Percentiles rank a stretch among this genome's conserved stretches.
Evolutionary conservation across 2,797 vertebrate species (phyloP).

Genomic region (Arremon aurantiirostris): DNA sequence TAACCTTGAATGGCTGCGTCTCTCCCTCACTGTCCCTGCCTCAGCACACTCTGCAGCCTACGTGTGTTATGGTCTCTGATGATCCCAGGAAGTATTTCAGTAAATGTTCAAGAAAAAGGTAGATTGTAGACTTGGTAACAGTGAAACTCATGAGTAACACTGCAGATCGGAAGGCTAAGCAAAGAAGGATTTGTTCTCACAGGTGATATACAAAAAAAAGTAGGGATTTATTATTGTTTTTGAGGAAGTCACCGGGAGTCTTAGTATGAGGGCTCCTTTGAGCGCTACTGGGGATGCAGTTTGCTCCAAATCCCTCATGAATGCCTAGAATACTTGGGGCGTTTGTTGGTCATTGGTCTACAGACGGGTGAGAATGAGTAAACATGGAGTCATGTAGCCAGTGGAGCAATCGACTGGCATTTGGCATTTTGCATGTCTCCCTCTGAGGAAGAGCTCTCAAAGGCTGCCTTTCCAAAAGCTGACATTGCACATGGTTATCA

Average conservation of each 20-base stretch:
- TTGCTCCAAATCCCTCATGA: background rate
- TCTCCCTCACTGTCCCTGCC: background rate
- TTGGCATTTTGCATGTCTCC: background rate
- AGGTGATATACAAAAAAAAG: background rate
- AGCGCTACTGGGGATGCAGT: background rate
- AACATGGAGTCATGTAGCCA: background rate
- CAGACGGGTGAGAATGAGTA: background rate
- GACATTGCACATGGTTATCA: background rate
- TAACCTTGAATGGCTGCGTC: background rate
- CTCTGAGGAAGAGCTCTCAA: background rate
- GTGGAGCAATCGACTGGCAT: background rate
- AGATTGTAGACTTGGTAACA: background rate
- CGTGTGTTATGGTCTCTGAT: background rate
- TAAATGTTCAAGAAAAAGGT: background rate
- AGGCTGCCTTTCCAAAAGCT: background rate
- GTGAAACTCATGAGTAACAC: background rate
- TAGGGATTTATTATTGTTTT: background rate
- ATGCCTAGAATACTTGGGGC: slow-evolving; percentile 12
- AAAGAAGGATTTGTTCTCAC: background rate
- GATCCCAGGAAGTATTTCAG: background rate
- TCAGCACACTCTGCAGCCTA: background rate
- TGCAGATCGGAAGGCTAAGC: background rate
- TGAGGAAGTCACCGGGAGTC: background rate
- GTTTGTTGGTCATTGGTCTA: background rate
- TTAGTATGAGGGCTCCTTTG: background rate